Evolutionary conservation across 1,140 invertebrate genomes (phyloP).

Genomic region (Paralvinella palmiformis): DNA sequence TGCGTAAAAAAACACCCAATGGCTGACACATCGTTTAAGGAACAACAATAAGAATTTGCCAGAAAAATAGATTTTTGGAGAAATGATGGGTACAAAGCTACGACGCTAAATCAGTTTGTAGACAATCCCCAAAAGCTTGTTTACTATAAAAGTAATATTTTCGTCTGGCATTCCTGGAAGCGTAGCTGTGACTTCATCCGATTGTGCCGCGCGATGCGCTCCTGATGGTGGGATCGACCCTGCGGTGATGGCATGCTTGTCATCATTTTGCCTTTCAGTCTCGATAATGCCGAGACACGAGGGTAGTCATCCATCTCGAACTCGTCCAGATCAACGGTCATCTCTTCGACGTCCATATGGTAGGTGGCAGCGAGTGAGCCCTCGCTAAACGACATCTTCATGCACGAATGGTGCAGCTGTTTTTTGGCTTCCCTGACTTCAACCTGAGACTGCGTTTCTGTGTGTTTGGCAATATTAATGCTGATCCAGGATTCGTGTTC

Average conservation of each 20-base stretch:
- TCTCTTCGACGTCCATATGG: neutral
- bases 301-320: neutral
- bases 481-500: neutral
- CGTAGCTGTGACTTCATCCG: slow-evolving; percentile 2
- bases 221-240: neutral
- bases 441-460: neutral
- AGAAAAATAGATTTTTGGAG: too few relatives aligned
- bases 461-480: neutral
- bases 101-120: too few relatives aligned
- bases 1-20: too few relatives aligned
- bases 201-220: neutral
- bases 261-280: slow-evolving; percentile 1
- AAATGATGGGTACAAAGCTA: too few relatives aligned
- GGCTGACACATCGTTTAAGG: too few relatives aligned
- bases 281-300: neutral
- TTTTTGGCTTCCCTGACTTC: neutral
- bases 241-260: neutral
- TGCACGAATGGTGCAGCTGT: neutral
- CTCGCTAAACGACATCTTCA: slow-evolving; percentile 15
- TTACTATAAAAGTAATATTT: slow-evolving; percentile 11
- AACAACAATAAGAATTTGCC: too few relatives aligned
- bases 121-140: too few relatives aligned
- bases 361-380: slow-evolving; percentile 2
- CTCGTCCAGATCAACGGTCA: neutral
- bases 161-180: slow-evolving; percentile 2